Conservation (phyloP, 2,113 vertebrate species). For the Manacus vitellinus region DNA sequence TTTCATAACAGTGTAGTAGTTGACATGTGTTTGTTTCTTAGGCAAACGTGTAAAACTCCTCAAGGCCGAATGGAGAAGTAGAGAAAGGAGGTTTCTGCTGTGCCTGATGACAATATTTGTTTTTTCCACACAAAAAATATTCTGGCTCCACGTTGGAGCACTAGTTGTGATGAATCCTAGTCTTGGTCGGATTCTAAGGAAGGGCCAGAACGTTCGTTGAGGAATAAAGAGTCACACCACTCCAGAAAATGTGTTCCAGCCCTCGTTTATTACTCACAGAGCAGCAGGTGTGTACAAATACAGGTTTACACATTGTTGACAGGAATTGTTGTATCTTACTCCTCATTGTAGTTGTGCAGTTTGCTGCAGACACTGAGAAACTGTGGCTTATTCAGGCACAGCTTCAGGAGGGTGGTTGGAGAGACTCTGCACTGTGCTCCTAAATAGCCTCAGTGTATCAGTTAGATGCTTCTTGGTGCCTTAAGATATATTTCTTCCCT, state of each 20-base stretch:
- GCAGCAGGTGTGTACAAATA: constrained; percentile 78
- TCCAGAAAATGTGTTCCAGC: constrained; percentile 71
- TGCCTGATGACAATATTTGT: constrained; percentile 76
- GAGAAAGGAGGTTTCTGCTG: constrained; percentile 77
- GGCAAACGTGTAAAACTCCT: constrained; percentile 79
- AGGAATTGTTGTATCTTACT: constrained; percentile 40
- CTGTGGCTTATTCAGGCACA: not conserved
- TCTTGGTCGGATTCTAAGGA: constrained; percentile 75
- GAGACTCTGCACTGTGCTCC: not conserved
- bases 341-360: not conserved
- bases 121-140: constrained; percentile 70
- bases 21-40: constrained; percentile 80
- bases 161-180: constrained; percentile 69
- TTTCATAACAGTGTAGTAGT: constrained; percentile 63
- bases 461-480: not conserved
- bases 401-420: not conserved
- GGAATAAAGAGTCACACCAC: constrained; percentile 74
- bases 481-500: not conserved
- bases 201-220: constrained; percentile 74
- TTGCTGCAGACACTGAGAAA: not conserved
- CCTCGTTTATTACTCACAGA: constrained; percentile 72
- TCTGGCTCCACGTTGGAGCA: constrained; percentile 68
- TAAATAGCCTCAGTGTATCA: not conserved
- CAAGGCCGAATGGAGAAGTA: constrained; percentile 73
- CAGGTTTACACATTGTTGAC: constrained; percentile 56